Base-by-base conservation (phyloP, 2,797 vertebrate genomes). In the Poecilia picta region DNA sequence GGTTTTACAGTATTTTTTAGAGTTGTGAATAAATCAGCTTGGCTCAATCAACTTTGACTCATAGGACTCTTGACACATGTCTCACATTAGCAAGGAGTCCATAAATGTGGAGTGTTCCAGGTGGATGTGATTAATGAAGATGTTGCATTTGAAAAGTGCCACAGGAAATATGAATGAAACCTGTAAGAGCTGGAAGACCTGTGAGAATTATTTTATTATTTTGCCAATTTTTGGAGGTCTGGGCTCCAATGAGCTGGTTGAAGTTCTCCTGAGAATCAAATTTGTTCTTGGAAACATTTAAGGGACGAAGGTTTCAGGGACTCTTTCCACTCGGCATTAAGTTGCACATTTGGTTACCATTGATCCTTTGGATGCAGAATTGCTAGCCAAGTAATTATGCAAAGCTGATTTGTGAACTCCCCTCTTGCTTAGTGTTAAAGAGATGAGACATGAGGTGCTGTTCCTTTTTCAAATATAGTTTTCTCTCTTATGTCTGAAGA, bases 211-310 rank as follows among this genome's bases (percentile, higher is more conserved):
- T 45, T 47, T 51, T 51, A 6, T 43, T 43, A 11, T 20, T 57
- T 28, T 57, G 55, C 12, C 55, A 59, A 59, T 59, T 59, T 28
- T 28, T 53, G 74, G n/a, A 74, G 82, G 49, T 36, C n/a, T 28
- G 0, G 12, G 73, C 43, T 74, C 62, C 31, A 64, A 62, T 6
- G 4, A 70, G 39, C 72, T 76, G 77, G 31, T 25, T 20, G 12
- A 74, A 8, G 55, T 23, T 62, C 57, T 59, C 55, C 55, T 59
- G 28, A 31, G 28, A 16, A 62, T 62, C 5, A 59, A 62, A 31
- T 31, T 62, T 16, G 13, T 62, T 33, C 28, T n/a, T 62, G 13
- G 28, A 33, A 62, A 31, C 57, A 59, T 59, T 16, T 59, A 31
- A 59, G 57, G 57, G 28, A 59, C 31, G 5, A 10, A 59, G 1